These are phyloP conservation scores for Clarias macrocephalus DNA, from an alignment of 2,113 vertebrate species.

Conservation along the genomic window DNA sequence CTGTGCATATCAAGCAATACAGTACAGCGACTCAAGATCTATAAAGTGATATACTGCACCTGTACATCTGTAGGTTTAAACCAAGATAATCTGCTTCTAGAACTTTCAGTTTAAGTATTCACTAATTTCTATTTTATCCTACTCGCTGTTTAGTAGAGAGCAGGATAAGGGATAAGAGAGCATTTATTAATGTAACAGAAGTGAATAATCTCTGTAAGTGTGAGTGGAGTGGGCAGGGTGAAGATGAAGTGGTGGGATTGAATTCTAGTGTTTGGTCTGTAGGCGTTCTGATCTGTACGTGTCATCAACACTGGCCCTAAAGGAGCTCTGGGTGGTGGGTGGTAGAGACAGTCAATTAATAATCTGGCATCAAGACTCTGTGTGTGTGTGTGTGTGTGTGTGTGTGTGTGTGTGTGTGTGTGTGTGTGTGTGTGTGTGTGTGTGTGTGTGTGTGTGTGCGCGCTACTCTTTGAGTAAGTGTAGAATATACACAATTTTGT, in stretches of 20 bases:
- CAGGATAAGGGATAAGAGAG: neutral
- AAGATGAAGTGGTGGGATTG: conserved; percentile 30
- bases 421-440: conserved; percentile 37
- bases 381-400: conserved; percentile 22
- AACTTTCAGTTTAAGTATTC: neutral
- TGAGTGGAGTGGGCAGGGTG: conserved; percentile 36
- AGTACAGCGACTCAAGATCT: neutral
- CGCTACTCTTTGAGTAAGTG: too few relatives aligned
- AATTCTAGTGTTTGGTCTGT: conserved; percentile 41
- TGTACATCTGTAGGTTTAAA: neutral
- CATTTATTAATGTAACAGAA: conserved; percentile 38
- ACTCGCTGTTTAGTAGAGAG: neutral
- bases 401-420: conserved; percentile 38
- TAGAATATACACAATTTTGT: too few relatives aligned
- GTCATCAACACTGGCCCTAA: conserved; percentile 50
- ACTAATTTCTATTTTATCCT: neutral
- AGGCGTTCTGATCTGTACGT: conserved; percentile 53
- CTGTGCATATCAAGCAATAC: neutral
- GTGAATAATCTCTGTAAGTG: neutral
- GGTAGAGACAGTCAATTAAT: conserved; percentile 52
- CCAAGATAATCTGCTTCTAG: neutral
- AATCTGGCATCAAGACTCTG: conserved; percentile 13
- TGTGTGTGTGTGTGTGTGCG: conserved; percentile 15
- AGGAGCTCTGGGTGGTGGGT: conserved; percentile 44
- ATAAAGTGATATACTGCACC: neutral